Evolutionary conservation across 2,113 vertebrate species (phyloP).

Genomic region (Cisticola juncidis): DNA sequence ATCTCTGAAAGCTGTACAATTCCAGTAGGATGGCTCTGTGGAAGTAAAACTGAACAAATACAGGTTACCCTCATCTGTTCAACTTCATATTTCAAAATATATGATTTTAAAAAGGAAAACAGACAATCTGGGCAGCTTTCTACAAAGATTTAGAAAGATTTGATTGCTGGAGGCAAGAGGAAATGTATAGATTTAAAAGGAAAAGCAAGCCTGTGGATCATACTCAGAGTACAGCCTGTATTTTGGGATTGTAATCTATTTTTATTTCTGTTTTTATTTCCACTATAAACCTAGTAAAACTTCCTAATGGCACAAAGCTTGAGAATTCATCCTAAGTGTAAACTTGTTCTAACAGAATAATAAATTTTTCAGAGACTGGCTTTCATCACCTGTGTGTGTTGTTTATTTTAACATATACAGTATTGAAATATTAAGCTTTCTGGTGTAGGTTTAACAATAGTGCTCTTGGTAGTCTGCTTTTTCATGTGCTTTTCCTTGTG

Average conservation of each 20-base stretch:
- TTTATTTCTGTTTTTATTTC: conserved; percentile 80
- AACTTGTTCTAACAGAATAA: conserved; percentile 75
- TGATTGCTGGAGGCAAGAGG: neutral
- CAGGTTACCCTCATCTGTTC: neutral
- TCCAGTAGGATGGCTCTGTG: neutral
- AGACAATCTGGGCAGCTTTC: neutral
- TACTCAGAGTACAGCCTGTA: conserved; percentile 55
- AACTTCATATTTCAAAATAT: neutral
- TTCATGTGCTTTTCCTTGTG: conserved; percentile 47
- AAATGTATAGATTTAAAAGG: conserved; percentile 1
- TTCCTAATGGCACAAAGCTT: conserved; percentile 71
- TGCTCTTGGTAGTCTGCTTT: conserved; percentile 42
- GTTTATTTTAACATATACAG: conserved; percentile 70
- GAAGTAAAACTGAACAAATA: neutral
- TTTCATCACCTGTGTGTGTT: conserved; percentile 72
- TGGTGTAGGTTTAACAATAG: conserved; percentile 61
- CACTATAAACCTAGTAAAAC: conserved; percentile 76
- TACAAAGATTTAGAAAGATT: neutral
- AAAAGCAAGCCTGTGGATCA: conserved; percentile 7
- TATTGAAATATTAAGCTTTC: conserved; percentile 65
- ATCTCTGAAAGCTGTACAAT: neutral
- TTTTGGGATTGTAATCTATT: conserved; percentile 74
- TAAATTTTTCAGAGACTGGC: conserved; percentile 77
- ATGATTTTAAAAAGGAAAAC: neutral
- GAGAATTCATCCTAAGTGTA: conserved; percentile 72